Evolutionary conservation across 2,113 vertebrate species (phyloP), one percentile per base, ranked within the genome.

Genomic region (Cephalopterus ornatus): DNA sequence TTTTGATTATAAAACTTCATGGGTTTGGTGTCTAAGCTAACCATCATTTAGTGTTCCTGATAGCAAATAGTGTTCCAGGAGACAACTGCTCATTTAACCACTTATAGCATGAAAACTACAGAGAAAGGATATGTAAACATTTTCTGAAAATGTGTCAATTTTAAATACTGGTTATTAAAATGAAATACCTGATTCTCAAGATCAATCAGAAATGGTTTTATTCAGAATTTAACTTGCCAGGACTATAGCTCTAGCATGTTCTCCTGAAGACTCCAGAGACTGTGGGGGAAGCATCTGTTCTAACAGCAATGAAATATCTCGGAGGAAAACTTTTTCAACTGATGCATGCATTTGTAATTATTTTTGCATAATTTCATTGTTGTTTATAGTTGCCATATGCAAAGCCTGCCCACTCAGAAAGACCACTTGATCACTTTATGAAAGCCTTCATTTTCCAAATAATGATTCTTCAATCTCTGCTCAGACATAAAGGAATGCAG

Each of bases 281-380:
- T 80, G 16, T 56, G 66, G 47, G 41, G 77, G 88, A 92, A 96
- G 89, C 94, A 91, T 96, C 96, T 97, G 97, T 95, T 97, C 92
- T 66, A 90, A 93, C 89, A 92, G 85, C 65, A 61, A 53, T 81
- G 80, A 80, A 96, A 78, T 74, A 92, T 55, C 97, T 97, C 93
- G 0, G 75, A 97, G 97, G 97, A 96, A 92, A 93, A 79, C 80
- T 96, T 97, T 96, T 96, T 89, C 95, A 96, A 95, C 88, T 82
- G 95, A 97, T 95, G 96, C 95, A 76, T 96, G 95, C 80, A 92
- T 91, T 94, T 28, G 11, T 89, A 74, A 92, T 94, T 85, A 85
- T 96, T 96, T 95, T 90, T 88, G 79, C 87, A 96, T 93, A 94
- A 94, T 96, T 93, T 77, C 1, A 0, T 89, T 92, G 88, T 94